phyloP scores from a whole-genome alignment of 2,888 invertebrate species.

The Dugesia japonica region DNA sequence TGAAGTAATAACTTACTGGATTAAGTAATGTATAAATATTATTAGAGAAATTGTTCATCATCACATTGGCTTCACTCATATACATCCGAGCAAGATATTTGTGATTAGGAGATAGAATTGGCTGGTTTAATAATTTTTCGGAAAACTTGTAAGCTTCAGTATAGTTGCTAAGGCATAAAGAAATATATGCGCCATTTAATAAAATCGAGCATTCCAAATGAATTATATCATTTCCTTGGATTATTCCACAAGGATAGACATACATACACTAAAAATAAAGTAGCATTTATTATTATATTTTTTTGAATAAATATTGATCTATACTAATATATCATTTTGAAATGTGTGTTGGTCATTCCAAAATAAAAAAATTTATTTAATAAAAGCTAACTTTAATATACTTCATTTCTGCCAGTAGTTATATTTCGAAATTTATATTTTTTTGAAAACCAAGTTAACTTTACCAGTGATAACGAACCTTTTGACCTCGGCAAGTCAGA shows the following conservation, averaged over 20 bases:
- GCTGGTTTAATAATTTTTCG: constrained; percentile 58
- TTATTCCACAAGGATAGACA: not conserved
- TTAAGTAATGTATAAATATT: not conserved
- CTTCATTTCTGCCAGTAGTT: too few species aligned
- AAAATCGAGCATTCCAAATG: constrained; percentile 52
- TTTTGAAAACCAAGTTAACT: too few species aligned
- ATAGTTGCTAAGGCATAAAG: constrained; percentile 68
- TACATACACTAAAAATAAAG: not conserved
- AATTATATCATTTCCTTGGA: constrained; percentile 22
- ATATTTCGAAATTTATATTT: too few species aligned
- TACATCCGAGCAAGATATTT: constrained; percentile 65
- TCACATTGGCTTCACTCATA: constrained; percentile 69
- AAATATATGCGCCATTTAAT: constrained; percentile 66
- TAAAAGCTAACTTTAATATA: too few species aligned
- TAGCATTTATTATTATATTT: too few species aligned
- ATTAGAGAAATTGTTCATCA: not conserved
- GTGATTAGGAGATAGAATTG: constrained; percentile 59
- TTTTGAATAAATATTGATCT: too few species aligned
- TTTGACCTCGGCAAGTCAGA: too few species aligned
- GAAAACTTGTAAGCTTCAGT: constrained; percentile 63
- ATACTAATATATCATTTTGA: too few species aligned
- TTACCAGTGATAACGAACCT: too few species aligned
- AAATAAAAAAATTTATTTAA: too few species aligned
- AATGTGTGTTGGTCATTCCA: too few species aligned
- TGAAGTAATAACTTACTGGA: not conserved